A percentile compares a stretch with the other conserved stretches of the same genome.
phyloP scores from a whole-genome alignment of 1,140 invertebrate species.

The Caenorhabditis briggsae region DNA sequence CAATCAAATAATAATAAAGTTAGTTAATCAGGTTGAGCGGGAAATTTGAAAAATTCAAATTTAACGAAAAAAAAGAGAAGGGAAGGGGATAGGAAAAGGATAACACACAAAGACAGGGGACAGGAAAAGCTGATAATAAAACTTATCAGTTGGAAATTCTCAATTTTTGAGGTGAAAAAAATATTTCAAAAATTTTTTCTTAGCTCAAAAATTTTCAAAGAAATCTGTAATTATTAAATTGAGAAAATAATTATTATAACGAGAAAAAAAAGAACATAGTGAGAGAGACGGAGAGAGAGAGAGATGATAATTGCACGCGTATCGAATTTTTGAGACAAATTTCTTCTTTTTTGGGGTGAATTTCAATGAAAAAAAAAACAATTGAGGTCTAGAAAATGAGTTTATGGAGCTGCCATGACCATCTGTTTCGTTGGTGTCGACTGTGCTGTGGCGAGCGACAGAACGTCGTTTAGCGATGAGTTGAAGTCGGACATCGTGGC shows the following conservation, averaged over 20 bases:
- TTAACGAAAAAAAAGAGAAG: background rate
- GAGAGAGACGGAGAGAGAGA: background rate
- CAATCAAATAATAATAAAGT: too few species aligned
- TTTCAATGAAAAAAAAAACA: too few species aligned
- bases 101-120: constrained; percentile 46
- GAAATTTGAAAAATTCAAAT: background rate
- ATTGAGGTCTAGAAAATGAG: background rate
- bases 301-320: constrained; percentile 30
- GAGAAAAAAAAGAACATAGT: background rate
- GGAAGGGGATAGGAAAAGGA: background rate
- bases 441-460: background rate
- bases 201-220: too few species aligned
- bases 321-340: background rate
- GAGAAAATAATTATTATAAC: background rate
- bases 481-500: background rate
- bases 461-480: background rate
- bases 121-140: constrained; percentile 19
- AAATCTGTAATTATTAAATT: background rate
- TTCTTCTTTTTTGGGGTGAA: background rate
- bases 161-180: background rate
- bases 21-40: too few species aligned
- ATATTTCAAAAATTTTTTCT: background rate
- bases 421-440: constrained; percentile 16
- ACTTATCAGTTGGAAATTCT: constrained; percentile 18
- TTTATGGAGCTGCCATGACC: background rate